Percentiles rank a stretch among this genome's conserved stretches.
These are phyloP conservation scores for Vanessa cardui DNA, from an alignment of 2,888 invertebrate genomes.

Conservation along the genomic window DNA sequence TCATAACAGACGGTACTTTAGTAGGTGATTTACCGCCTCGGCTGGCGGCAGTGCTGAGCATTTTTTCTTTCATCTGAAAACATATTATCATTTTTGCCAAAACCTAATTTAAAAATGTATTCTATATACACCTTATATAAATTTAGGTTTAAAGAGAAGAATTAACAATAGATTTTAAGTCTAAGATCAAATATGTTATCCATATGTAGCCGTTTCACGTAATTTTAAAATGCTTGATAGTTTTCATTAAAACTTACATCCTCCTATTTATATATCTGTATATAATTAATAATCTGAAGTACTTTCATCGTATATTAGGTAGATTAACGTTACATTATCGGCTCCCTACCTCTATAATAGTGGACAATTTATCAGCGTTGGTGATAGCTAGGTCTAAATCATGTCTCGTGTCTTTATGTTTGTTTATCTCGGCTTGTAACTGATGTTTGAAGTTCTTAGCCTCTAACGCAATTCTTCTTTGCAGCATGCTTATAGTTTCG, in stretches of 20 bases:
- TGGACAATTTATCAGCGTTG: constrained; percentile 84
- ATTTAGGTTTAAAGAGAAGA: too few species aligned
- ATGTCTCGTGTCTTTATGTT: constrained; percentile 87
- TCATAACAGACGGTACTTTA: constrained; percentile 50
- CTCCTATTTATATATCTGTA: too few species aligned
- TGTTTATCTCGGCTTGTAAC: constrained; percentile 85
- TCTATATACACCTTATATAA: too few species aligned
- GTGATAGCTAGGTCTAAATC: constrained; percentile 84
- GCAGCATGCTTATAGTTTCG: constrained; percentile 84
- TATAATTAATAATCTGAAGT: too few species aligned
- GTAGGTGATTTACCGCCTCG: constrained; percentile 64
- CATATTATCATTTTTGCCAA: too few species aligned
- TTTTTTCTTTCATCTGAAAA: constrained; percentile 72
- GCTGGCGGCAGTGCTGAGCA: constrained; percentile 66
- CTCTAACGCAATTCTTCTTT: constrained; percentile 87
- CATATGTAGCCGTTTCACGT: too few species aligned
- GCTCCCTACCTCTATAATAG: constrained; percentile 81
- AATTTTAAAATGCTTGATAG: too few species aligned
- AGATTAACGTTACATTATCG: background rate
- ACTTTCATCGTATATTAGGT: background rate
- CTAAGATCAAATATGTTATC: too few species aligned
- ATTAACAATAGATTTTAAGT: too few species aligned
- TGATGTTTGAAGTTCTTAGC: constrained; percentile 89
- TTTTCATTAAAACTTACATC: too few species aligned
- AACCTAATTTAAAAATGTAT: too few species aligned